Evolutionary conservation across 2,888 invertebrate species (phyloP).

Genomic region (Chloroclysta siterata): DNA sequence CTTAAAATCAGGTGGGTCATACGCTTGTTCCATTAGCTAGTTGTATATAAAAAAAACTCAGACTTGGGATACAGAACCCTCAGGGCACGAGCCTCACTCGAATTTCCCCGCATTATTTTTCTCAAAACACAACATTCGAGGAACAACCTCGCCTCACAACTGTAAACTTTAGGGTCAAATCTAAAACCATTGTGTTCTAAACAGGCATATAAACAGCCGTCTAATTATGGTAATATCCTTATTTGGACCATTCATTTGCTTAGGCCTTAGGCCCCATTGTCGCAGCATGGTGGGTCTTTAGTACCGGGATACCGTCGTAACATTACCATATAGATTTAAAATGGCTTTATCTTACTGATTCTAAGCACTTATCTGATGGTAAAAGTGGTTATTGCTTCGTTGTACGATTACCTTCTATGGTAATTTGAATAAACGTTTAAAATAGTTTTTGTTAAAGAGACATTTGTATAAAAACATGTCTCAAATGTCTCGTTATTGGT

Average conservation of each 20-base stretch:
- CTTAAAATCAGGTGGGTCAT: no score
- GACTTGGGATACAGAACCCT: no score
- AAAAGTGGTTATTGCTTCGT: constrained; percentile 13
- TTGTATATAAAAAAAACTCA: no score
- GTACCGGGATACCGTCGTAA: constrained; percentile 38
- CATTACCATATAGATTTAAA: constrained; percentile 59
- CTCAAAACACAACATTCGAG: not conserved
- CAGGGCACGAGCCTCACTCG: no score
- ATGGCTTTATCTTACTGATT: constrained; percentile 48
- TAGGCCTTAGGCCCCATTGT: constrained; percentile 35
- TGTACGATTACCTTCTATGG: constrained; percentile 9
- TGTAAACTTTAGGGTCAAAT: constrained; percentile 21
- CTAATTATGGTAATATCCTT: constrained; percentile 48
- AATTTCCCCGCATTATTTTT: not conserved
- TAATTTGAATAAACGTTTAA: constrained; percentile 6
- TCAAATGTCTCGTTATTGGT: not conserved
- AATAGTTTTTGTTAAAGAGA: not conserved
- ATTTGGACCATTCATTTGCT: constrained; percentile 43
- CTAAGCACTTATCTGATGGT: constrained; percentile 46
- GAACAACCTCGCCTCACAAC: not conserved
- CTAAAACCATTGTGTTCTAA: constrained; percentile 32
- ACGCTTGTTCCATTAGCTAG: no score
- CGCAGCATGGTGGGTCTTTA: constrained; percentile 41
- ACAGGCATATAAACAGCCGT: constrained; percentile 39
- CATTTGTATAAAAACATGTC: not conserved